phyloP scores from a whole-genome alignment of 2,113 vertebrate species.

The Natator depressus region DNA sequence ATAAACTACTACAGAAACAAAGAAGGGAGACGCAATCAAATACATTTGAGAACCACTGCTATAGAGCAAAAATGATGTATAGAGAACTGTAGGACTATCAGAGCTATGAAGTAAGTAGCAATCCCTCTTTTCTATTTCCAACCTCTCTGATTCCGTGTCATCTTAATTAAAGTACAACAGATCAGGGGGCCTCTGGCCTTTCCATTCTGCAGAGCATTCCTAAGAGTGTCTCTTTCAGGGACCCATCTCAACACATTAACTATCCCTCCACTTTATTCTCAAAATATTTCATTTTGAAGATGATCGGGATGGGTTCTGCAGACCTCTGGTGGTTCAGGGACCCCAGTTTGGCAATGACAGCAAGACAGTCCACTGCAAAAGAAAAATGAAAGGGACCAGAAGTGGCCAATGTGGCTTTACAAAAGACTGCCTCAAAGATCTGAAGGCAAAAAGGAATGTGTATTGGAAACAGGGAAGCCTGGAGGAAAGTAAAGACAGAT shows the following conservation, averaged over 20 bases:
- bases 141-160: no score
- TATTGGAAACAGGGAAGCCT: not conserved
- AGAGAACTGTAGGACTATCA: not conserved
- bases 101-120: not conserved
- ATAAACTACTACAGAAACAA: no score
- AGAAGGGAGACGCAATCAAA: no score
- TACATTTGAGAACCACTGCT: no score
- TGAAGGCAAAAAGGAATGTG: not conserved
- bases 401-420: not conserved
- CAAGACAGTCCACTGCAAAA: not conserved
- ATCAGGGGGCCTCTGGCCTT: not conserved
- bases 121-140: not conserved
- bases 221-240: not conserved
- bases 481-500: not conserved
- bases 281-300: not conserved
- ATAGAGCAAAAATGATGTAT: not conserved
- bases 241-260: not conserved
- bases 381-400: not conserved
- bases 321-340: accelerated
- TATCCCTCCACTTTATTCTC: not conserved
- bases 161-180: not conserved
- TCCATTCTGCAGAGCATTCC: not conserved
- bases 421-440: not conserved
- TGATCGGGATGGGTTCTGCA: not conserved
- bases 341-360: not conserved